A percentile compares a stretch with the other conserved stretches of the same genome.
These are phyloP conservation scores for Listronotus bonariensis DNA, from an alignment of 1,140 invertebrate species.

Conservation along the genomic window DNA sequence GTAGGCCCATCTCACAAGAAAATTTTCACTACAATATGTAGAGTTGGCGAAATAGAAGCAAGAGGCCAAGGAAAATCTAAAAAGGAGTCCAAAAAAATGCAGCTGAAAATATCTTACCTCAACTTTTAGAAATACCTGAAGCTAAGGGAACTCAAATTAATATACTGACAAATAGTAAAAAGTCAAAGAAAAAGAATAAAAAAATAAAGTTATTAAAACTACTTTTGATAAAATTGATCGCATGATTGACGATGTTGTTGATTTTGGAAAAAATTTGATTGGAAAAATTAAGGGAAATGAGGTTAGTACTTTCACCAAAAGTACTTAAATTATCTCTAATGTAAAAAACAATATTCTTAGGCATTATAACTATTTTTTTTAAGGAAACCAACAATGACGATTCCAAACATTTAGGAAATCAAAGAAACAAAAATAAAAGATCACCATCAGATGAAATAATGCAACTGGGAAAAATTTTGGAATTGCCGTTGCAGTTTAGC, in stretches of 20 bases:
- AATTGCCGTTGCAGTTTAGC: conserved; percentile 36
- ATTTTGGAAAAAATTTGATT: conserved; percentile 28
- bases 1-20: conserved; percentile 44
- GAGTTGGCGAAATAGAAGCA: conserved; percentile 37
- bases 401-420: conserved; percentile 9
- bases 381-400: not conserved
- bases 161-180: conserved; percentile 19
- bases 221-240: conserved; percentile 40
- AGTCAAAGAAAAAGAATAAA: conserved; percentile 42
- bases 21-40: conserved; percentile 42
- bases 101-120: conserved; percentile 39
- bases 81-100: conserved; percentile 46
- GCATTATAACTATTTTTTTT: no score
- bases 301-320: not conserved
- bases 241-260: conserved; percentile 37
- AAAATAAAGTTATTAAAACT: conserved; percentile 41
- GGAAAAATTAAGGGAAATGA: conserved; percentile 18
- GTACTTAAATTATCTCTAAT: no score
- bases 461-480: conserved; percentile 37
- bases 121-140: conserved; percentile 30
- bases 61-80: conserved; percentile 46
- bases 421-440: conserved; percentile 23
- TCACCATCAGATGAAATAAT: conserved; percentile 38
- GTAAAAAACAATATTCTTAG: no score
- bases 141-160: conserved; percentile 16